Conservation (phyloP, 2,888 invertebrate genomes). For the Lypha dubia region DNA sequence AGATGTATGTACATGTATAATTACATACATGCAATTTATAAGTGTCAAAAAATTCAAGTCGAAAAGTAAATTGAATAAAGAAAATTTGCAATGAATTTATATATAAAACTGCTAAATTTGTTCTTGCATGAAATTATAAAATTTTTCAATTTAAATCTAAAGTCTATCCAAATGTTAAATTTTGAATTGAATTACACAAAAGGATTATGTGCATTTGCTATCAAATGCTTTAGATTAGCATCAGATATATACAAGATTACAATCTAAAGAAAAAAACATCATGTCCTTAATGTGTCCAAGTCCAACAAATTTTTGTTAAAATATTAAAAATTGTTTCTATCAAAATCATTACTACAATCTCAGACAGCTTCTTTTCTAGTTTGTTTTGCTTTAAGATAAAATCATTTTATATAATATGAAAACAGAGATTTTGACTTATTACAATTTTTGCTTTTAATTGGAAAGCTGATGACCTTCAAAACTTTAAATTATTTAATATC, state of each 20-base stretch:
- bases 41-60: slow-evolving; percentile 57
- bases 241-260: neutral
- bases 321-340: neutral
- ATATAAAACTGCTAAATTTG: slow-evolving; percentile 43
- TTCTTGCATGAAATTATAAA: slow-evolving; percentile 63
- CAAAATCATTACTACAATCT: neutral
- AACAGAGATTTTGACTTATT: too few species aligned
- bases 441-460: too few species aligned
- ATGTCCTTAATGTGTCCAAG: neutral
- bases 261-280: neutral
- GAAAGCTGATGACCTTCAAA: too few species aligned
- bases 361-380: neutral
- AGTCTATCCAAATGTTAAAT: neutral
- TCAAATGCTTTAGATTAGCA: neutral
- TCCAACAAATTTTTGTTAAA: neutral
- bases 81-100: slow-evolving; percentile 25
- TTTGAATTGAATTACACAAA: slow-evolving; percentile 25
- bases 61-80: slow-evolving; percentile 52
- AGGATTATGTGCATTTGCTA: neutral
- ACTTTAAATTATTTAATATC: too few species aligned
- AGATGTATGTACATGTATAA: too few species aligned
- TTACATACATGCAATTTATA: slow-evolving; percentile 33
- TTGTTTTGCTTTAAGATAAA: too few species aligned
- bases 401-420: too few species aligned
- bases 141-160: slow-evolving; percentile 53